phyloP scores from a whole-genome alignment of 2,797 vertebrate genomes.

The Acomys russatus region DNA sequence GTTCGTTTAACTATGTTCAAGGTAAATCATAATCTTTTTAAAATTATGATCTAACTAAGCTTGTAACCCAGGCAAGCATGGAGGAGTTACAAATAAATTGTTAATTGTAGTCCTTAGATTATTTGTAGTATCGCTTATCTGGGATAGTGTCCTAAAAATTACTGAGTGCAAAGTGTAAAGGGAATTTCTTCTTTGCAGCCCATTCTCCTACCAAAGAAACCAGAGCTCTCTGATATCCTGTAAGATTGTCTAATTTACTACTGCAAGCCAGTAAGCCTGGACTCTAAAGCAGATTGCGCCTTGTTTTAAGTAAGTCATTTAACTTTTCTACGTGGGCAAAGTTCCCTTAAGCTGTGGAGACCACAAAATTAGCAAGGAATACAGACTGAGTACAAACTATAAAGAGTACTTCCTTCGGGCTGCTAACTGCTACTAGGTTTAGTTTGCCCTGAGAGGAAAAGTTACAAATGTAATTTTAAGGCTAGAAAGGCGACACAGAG shows the following conservation, averaged over 20 bases:
- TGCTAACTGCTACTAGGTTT: not conserved
- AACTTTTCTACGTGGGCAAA: not conserved
- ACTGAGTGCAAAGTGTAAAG: not conserved
- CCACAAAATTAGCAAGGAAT: not conserved
- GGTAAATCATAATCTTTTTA: not conserved
- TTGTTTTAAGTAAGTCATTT: not conserved
- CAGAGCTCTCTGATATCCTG: not conserved
- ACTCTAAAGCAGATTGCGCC: not conserved
- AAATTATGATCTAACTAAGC: not conserved
- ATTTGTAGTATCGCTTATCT: not conserved
- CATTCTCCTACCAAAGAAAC: not conserved
- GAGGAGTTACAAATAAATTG: not conserved
- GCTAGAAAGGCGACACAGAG: not conserved
- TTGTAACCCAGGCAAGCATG: not conserved
- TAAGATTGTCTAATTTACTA: not conserved
- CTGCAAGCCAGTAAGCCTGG: not conserved
- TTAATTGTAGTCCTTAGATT: not conserved
- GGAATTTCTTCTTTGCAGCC: not conserved
- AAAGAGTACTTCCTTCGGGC: not conserved
- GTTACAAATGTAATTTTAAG: not conserved
- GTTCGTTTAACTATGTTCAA: constrained; percentile 39
- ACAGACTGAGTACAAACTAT: not conserved
- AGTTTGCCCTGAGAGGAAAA: not conserved
- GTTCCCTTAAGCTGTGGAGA: not conserved
- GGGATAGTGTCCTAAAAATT: not conserved